Base-by-base conservation (phyloP, 2,113 vertebrate species). In the Forbesichthys papilliferus region DNA sequence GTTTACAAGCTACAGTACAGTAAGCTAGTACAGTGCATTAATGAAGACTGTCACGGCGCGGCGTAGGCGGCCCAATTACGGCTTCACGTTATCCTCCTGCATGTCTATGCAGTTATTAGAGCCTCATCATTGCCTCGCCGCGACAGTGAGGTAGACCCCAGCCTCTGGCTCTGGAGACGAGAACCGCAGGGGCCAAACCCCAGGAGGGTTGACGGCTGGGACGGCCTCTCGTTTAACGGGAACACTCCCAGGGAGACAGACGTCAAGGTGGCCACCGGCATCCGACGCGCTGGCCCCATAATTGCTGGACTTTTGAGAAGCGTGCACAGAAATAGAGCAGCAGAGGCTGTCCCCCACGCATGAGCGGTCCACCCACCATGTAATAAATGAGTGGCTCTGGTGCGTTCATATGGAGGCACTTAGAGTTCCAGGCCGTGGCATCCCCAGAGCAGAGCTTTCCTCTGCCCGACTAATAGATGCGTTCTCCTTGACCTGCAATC, bases 221-320 rank as follows among this genome's bases (percentile, higher is more conserved):
- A 88, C 80, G 85, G 87, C 65, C 80, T 87, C 87, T 16, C 78
- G 75, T 86, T 76, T 86, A 84, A 85, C 81, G 71, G 79, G 84
- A 89, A 88, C 88, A 87, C 86, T 90, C 87, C 90, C 87, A 88
- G 86, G 85, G 86, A 88, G 90, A 92, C 88, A 87, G 90, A 91
- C 90, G 91, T 91, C 91, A 91, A 93, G 92, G 92, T 93, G 92
- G 90, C 90, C 85, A 27, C 78, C 86, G 81, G 87, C 87, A 87
- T 87, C 87, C 87, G 78, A 87, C 75, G 84, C 1, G 71, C 90
- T 91, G 82, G 81, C 87, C 86, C 87, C 90, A 91, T 93, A 92
- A 93, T 92, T 92, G 90, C 88, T 83, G 83, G 90, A 91, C 88
- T 91, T 89, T 88, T 82, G 78, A 88, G 79, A 87, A 66, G 83